A percentile compares a stretch with the other conserved stretches of the same genome.
Conservation (phyloP, 2,888 invertebrate species). For the Troglohyphantes excavatus region DNA sequence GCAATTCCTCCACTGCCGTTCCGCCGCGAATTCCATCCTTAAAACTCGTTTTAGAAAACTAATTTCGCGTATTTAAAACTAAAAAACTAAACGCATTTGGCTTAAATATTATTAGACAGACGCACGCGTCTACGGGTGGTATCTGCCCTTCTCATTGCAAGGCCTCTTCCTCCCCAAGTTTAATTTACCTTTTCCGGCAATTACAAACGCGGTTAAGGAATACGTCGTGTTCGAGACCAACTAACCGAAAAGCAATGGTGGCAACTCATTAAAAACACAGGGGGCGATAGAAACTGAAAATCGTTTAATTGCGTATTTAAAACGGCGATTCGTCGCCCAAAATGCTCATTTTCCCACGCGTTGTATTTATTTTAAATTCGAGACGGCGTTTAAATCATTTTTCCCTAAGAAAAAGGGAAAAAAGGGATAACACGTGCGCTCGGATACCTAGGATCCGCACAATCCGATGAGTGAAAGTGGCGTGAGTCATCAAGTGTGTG, state of each 20-base stretch:
- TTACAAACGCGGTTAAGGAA: constrained; percentile 41
- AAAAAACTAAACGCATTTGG: constrained; percentile 34
- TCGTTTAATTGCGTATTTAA: constrained; percentile 76
- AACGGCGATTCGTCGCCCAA: constrained; percentile 57
- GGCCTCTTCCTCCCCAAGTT: constrained; percentile 31
- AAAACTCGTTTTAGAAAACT: constrained; percentile 42
- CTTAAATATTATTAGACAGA: constrained; percentile 69
- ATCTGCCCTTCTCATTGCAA: background rate
- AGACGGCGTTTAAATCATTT: constrained; percentile 58
- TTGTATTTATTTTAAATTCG: constrained; percentile 73
- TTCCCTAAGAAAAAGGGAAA: constrained; percentile 68
- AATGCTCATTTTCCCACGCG: constrained; percentile 63
- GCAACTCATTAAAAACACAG: constrained; percentile 72
- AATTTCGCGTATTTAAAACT: constrained; percentile 43
- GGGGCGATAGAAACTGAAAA: constrained; percentile 70
- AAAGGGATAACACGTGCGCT: constrained; percentile 45
- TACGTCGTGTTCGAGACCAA: constrained; percentile 69
- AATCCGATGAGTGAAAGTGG: background rate
- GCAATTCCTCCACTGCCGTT: background rate
- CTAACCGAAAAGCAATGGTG: constrained; percentile 41
- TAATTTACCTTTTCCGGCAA: constrained; percentile 74
- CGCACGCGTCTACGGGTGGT: constrained; percentile 56
- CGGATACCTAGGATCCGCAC: constrained; percentile 9
- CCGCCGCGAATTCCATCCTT: constrained; percentile 2
- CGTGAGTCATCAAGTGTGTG: constrained; percentile 22